phyloP scores from a whole-genome alignment of 2,888 invertebrate species.

The Pyrrhia umbra region DNA sequence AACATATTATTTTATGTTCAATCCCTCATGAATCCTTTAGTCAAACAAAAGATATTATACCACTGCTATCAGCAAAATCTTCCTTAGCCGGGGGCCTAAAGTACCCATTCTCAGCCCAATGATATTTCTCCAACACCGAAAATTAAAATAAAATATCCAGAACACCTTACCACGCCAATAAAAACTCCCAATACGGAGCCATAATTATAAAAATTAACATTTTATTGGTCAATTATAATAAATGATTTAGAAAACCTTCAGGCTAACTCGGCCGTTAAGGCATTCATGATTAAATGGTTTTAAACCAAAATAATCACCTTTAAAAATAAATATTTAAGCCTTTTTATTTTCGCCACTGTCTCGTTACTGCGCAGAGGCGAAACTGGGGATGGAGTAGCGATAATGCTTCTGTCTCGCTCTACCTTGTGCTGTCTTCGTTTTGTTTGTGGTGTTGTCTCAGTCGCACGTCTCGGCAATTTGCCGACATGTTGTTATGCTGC shows the following conservation, averaged over 20 bases:
- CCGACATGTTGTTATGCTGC: conserved; percentile 89
- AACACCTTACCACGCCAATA: conserved; percentile 45
- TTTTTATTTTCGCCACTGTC: conserved; percentile 75
- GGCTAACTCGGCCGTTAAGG: conserved; percentile 73
- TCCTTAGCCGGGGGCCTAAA: conserved; percentile 14
- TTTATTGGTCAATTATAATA: conserved; percentile 85
- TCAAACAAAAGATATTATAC: conserved; percentile 9
- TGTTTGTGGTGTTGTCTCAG: conserved; percentile 65
- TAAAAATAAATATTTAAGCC: conserved; percentile 81
- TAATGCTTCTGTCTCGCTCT: conserved; percentile 61
- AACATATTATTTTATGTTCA: neutral
- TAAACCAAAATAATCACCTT: conserved; percentile 83
- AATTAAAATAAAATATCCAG: conserved; percentile 39
- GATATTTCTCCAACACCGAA: conserved; percentile 31
- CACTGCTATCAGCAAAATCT: conserved; percentile 2
- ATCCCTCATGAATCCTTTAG: neutral
- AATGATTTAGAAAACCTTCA: conserved; percentile 77
- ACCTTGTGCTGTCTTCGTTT: conserved; percentile 40
- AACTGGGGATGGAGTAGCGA: conserved; percentile 38
- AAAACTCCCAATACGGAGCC: conserved; percentile 61
- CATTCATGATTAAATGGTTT: conserved; percentile 81
- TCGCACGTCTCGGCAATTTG: conserved; percentile 84
- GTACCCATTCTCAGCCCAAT: conserved; percentile 20
- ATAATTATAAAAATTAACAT: conserved; percentile 82
- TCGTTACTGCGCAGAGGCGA: conserved; percentile 73